Conservation (phyloP, 30 jellyfish, hydroid and myxozoan species). For the Catostylus mosaicus region DNA sequence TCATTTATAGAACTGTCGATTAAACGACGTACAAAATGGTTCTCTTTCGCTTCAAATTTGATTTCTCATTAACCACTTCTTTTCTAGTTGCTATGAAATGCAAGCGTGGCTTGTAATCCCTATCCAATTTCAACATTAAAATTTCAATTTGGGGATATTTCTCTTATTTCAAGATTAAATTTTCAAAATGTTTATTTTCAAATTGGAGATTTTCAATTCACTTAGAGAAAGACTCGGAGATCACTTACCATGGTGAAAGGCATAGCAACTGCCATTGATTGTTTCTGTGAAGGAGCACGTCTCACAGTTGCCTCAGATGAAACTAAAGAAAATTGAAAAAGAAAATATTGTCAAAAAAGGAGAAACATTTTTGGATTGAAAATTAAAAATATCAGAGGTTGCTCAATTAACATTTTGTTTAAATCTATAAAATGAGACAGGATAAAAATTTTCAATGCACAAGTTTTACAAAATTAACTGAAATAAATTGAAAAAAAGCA, state of each 20-base stretch:
- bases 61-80: conserved; percentile 16
- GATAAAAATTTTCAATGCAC: neutral
- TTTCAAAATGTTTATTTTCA: neutral
- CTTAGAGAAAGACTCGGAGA: neutral
- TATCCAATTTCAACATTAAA: neutral
- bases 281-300: neutral
- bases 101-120: neutral
- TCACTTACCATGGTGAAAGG: neutral
- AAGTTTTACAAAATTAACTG: too few species aligned
- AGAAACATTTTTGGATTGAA: neutral
- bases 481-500: neutral
- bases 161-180: neutral
- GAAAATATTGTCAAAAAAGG: neutral
- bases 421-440: neutral
- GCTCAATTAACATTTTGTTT: neutral
- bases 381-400: neutral
- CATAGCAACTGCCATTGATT: neutral
- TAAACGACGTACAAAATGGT: neutral
- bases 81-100: conserved; percentile 25
- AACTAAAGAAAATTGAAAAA: neutral
- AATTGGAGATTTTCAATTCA: too few species aligned
- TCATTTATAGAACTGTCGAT: conserved; percentile 28
- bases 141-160: neutral
- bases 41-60: neutral
- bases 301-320: neutral